Evolutionary conservation across 2,888 invertebrate species (phyloP), one percentile per base, ranked within the genome.

Genomic region (Drosophila yooni): DNA sequence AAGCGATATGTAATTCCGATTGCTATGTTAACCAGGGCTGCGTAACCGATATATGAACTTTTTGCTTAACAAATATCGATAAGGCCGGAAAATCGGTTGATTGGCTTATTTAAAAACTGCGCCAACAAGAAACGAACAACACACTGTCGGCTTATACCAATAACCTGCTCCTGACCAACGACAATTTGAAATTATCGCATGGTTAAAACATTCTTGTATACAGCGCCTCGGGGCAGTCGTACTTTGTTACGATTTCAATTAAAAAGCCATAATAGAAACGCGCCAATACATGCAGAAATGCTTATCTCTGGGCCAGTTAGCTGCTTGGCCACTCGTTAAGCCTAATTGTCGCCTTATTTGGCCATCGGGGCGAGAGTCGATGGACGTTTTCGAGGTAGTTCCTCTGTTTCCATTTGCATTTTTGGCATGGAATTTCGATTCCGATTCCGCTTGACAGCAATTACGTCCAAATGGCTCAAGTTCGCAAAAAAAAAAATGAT

Each of bases 371-470:
- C 73, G 54, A 71, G 63, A 76, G 89, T 85, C 85, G 85, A 88
- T 90, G 87, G 78, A 90, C 85, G n/a, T 85, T 85, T 85, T 90
- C 85, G 85, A 85, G 90, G 83, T 83, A 88, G 62, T 72, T 79
- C 43, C 65, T 68, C 60, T 53, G 68, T 84, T 70, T 70, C 82
- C 56, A 89, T 79, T 80, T 80, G 80, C 75, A 82, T 80, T 79
- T 76, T 73, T 71, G 58, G 79, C 64, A 71, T 74, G 79, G 67
- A 82, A 75, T 70, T 54, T 18, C 53, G 52, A 74, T 69, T 75
- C 65, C 66, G 64, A 82, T 80, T 75, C 70, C 76, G 71, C 80
- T 82, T 80, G 84, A 83, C 89, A 90, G 89, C 78, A 78, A 90
- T 90, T 85, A 83, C 78, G 87, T 81, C 68, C 81, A 69, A 85